These are phyloP conservation scores for Hephaestus fuliginosus DNA, from an alignment of 2,797 vertebrate genomes.

Conservation along the genomic window DNA sequence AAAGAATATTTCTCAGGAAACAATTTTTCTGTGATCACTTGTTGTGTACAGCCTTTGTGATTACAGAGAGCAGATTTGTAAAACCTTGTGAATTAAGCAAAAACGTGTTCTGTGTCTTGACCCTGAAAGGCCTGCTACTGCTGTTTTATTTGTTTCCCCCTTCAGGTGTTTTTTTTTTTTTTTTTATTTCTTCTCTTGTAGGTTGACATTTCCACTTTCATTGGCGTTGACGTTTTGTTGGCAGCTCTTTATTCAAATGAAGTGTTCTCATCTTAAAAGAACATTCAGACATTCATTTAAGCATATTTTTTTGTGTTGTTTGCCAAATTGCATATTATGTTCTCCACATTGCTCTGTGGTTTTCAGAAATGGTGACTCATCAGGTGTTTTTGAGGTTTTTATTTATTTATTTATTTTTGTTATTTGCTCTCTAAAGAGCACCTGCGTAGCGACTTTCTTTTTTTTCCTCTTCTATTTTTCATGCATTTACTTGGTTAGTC, in stretches of 20 bases:
- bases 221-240: neutral
- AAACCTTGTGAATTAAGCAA: neutral
- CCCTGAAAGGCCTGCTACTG: neutral
- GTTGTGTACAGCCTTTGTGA: neutral
- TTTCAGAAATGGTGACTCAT: conserved; percentile 14
- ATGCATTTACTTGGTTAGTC: neutral
- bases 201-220: neutral
- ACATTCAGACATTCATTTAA: neutral
- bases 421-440: neutral
- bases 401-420: conserved; percentile 3
- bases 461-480: neutral
- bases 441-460: neutral
- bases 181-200: neutral
- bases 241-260: neutral
- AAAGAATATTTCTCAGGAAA: too few relatives aligned
- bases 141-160: neutral
- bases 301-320: neutral
- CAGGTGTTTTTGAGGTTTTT: neutral
- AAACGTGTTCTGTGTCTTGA: neutral
- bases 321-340: neutral
- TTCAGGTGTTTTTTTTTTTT: neutral
- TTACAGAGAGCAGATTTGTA: neutral
- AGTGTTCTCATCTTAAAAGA: neutral
- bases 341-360: neutral
- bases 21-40: neutral